Evolutionary conservation across 2,113 vertebrate genomes (phyloP).

Genomic region (Chaetodon trifascialis): DNA sequence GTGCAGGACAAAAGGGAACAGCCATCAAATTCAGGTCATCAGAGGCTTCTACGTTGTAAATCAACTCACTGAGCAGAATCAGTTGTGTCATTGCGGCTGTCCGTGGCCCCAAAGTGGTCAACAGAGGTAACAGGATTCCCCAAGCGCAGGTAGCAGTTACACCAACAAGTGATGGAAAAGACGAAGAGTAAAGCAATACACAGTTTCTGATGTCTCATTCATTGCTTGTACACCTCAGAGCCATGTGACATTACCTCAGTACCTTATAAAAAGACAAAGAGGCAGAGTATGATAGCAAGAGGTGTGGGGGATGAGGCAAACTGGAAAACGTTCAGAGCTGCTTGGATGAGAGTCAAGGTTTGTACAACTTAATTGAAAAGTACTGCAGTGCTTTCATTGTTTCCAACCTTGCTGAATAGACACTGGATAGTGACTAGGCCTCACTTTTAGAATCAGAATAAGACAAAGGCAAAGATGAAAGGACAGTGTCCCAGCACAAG

Average conservation of each 20-base stretch:
- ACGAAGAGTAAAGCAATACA: neutral
- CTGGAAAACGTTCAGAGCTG: constrained; percentile 69
- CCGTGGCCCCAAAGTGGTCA: constrained; percentile 48
- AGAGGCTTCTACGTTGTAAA: constrained; percentile 76
- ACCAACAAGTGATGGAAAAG: neutral
- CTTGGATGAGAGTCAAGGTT: constrained; percentile 68
- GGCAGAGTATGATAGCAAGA: constrained; percentile 3
- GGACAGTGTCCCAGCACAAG: neutral
- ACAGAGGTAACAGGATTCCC: constrained; percentile 38
- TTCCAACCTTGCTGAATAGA: constrained; percentile 32
- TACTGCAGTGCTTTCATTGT: constrained; percentile 45
- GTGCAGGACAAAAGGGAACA: constrained; percentile 84
- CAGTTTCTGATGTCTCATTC: neutral
- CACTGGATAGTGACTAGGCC: constrained; percentile 20
- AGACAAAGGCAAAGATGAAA: neutral
- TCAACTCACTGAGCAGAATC: constrained; percentile 81
- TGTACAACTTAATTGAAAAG: constrained; percentile 67
- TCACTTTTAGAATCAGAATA: constrained; percentile 19
- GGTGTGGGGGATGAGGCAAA: constrained; percentile 12
- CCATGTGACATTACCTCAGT: constrained; percentile 1
- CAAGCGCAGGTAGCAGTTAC: constrained; percentile 45
- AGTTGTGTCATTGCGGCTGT: constrained; percentile 74
- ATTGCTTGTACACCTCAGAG: neutral
- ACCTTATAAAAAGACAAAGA: neutral
- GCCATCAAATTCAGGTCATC: constrained; percentile 85